Conservation (phyloP, 2,888 invertebrate genomes). For the Idaea dimidiata region DNA sequence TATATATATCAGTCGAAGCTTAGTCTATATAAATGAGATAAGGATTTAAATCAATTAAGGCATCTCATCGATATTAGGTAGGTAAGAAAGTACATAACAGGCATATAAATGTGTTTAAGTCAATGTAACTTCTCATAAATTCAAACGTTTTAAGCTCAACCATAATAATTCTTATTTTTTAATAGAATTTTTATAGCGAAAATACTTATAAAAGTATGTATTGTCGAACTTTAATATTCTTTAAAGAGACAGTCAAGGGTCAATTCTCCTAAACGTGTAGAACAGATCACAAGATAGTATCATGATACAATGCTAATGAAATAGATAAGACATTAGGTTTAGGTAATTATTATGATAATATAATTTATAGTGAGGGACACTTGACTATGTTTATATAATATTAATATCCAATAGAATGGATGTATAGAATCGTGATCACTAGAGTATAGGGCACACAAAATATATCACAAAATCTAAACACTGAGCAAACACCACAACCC, state of each 20-base stretch:
- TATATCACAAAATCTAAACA: conserved; percentile 42
- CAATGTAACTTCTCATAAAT: not conserved
- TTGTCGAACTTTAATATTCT: not conserved
- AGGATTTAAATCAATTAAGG: not conserved
- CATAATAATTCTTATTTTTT: not conserved
- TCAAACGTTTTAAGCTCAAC: conserved; percentile 1
- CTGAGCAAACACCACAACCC: conserved; percentile 66
- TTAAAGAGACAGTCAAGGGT: not conserved
- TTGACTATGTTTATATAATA: not conserved
- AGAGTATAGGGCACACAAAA: conserved; percentile 35
- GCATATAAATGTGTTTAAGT: not conserved
- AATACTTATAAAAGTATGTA: conserved; percentile 1
- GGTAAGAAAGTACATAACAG: not conserved
- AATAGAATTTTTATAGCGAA: not conserved
- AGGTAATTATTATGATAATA: not conserved
- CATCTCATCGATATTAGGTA: not conserved
- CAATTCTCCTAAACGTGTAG: not conserved
- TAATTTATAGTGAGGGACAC: not conserved
- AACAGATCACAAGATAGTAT: not conserved
- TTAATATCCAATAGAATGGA: conserved; percentile 2
- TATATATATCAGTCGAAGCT: not conserved
- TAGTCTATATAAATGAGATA: not conserved
- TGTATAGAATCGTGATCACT: not conserved
- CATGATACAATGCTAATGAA: not conserved
- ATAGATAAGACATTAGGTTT: not conserved